Evolutionary conservation across 2,888 invertebrate genomes (phyloP), one percentile per base, ranked within the genome.

Genomic region (Phragmatobia fuliginosa): DNA sequence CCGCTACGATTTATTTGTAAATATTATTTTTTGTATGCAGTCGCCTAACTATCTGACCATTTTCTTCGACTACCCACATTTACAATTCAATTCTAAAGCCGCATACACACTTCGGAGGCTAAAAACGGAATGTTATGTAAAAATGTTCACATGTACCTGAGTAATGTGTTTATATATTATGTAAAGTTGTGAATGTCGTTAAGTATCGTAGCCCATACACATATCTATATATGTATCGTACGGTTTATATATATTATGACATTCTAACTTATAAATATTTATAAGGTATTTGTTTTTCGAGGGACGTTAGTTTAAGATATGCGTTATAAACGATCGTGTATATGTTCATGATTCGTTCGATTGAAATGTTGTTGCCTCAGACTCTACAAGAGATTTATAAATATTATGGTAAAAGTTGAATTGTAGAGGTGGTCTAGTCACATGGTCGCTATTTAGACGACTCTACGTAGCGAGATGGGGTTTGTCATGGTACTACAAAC

Each of bases 1-100:
- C 85, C 85, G 87, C 90, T 89, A 87, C 86, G 80, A 77, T 81
- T 74, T 78, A 82, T 88, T 87, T 93, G 92, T 93, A 92, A 90
- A 92, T 93, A 93, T 91, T 83, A 84, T 82, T 84, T n/a, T 83
- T 84, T 83, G 83, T 80, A 73, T 75, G 73, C 83, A 78, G 80
- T 83, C 84, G 71, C 71, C 79, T 81, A 81, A 81, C 73, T 83
- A 75, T 36, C 73, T 28, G 68, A 75, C 78, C 82, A 79, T 77
- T 68, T 32, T 32, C 56, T 66, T 63, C 7, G n/a, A 56, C 60
- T 70, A 72, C 56, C 67, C n/a, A 32, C 71, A 56, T 79, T 76
- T 76, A 81, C 81, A 79, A 66, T 78, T 75, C 60, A 72, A 71
- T 59, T 68, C 10, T 16, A 66, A 70, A 56, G 14, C 62, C 49